Conservation (phyloP, 1,140 invertebrate genomes). For the Drosophila pruinosa region DNA sequence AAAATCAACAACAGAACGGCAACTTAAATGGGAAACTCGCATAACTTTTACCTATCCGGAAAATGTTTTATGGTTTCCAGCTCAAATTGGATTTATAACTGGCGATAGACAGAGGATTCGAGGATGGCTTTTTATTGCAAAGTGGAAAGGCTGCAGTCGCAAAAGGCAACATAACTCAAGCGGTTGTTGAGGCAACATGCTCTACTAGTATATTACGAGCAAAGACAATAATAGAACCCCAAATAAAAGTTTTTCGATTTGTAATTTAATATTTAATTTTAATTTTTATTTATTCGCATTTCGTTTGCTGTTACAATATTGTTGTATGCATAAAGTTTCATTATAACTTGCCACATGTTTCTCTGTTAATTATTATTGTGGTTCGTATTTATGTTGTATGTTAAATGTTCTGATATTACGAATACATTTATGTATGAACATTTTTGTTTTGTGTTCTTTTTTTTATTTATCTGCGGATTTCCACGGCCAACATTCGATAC, state of each 20-base stretch:
- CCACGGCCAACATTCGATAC: slow-evolving; percentile 20
- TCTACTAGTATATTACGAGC: too few species aligned
- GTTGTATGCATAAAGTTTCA: slow-evolving; percentile 73
- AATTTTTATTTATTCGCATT: slow-evolving; percentile 77
- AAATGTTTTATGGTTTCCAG: slow-evolving; percentile 12
- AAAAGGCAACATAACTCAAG: not conserved
- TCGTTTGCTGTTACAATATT: slow-evolving; percentile 74
- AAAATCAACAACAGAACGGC: not conserved
- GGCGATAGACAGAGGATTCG: slow-evolving; percentile 29
- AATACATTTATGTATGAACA: slow-evolving; percentile 37
- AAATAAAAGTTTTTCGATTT: slow-evolving; percentile 46
- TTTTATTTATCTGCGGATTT: slow-evolving; percentile 7
- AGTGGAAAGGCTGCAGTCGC: not conserved
- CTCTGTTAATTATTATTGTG: slow-evolving; percentile 36
- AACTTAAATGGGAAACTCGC: slow-evolving; percentile 8
- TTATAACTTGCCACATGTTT: slow-evolving; percentile 38
- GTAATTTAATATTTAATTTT: slow-evolving; percentile 79
- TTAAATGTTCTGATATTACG: slow-evolving; percentile 41
- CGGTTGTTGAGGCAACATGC: too few species aligned
- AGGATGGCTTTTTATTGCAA: not conserved
- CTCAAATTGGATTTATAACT: slow-evolving; percentile 45
- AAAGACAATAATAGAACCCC: not conserved
- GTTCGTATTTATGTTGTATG: slow-evolving; percentile 21
- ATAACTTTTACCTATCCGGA: not conserved
- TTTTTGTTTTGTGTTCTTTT: slow-evolving; percentile 17